phyloP scores from a whole-genome alignment of 2,888 invertebrate species.

The Cantharis flavilabris region DNA sequence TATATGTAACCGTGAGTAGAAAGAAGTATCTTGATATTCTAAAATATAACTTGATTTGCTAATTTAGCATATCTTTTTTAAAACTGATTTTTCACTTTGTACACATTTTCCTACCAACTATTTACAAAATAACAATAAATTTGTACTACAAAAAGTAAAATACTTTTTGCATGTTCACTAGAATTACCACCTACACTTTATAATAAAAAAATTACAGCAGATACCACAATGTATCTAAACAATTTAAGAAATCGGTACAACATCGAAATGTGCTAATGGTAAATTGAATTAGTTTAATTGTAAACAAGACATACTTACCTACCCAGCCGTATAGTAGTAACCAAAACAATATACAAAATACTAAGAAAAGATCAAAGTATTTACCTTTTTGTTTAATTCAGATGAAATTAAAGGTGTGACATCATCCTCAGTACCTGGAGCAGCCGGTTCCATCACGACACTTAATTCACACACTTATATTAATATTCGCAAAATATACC shows the following conservation, averaged over 20 bases:
- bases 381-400: conserved; percentile 38
- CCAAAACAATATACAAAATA: neutral
- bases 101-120: neutral
- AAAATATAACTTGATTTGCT: neutral
- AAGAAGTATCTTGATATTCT: neutral
- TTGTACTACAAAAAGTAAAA: neutral
- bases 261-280: neutral
- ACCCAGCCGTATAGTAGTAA: neutral
- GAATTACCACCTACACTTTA: neutral
- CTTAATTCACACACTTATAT: conserved; percentile 23
- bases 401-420: conserved; percentile 23
- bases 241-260: neutral
- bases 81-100: neutral
- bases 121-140: neutral
- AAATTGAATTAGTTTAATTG: neutral
- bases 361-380: conserved; percentile 12
- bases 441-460: conserved; percentile 37
- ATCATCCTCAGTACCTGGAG: conserved; percentile 40
- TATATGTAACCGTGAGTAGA: neutral
- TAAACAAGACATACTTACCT: conserved; percentile 23
- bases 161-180: neutral
- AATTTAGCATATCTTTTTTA: neutral
- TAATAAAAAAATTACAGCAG: neutral
- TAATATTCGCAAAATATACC: conserved; percentile 16
- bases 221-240: neutral